Conservation (phyloP, 1,140 invertebrate species). For the Conus betulinus region DNA sequence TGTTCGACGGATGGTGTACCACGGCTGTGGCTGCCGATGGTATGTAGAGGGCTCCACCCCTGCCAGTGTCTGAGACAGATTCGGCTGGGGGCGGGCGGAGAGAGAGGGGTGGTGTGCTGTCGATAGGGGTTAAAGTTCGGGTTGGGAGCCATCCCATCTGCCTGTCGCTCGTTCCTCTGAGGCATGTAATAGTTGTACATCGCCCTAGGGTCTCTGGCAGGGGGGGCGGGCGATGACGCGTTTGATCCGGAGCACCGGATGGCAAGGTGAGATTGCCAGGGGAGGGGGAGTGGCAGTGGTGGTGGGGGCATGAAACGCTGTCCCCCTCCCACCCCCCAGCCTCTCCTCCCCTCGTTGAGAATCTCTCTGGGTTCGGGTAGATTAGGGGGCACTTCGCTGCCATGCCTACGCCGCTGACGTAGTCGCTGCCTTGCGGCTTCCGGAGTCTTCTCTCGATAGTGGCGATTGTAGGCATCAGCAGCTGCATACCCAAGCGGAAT, state of each 20-base stretch:
- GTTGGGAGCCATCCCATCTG: neutral
- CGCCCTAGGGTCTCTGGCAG: slow-evolving; percentile 19
- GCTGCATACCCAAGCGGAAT: slow-evolving; percentile 69
- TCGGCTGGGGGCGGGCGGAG: slow-evolving; percentile 7
- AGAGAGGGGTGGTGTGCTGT: slow-evolving; percentile 24
- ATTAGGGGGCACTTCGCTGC: neutral
- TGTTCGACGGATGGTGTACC: slow-evolving; percentile 41
- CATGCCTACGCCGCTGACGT: slow-evolving; percentile 17
- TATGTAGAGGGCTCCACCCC: neutral
- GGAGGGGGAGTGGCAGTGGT: neutral
- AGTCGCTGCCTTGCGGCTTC: slow-evolving; percentile 30
- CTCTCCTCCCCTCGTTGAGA: slow-evolving; percentile 46
- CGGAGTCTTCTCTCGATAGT: slow-evolving; percentile 21
- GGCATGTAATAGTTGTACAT: slow-evolving; percentile 50
- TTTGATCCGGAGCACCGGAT: neutral
- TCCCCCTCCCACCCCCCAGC: slow-evolving; percentile 39
- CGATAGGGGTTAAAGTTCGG: slow-evolving; percentile 21
- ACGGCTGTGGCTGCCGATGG: slow-evolving; percentile 39
- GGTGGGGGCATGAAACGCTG: neutral
- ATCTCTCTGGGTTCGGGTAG: slow-evolving; percentile 28
- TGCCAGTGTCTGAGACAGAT: neutral
- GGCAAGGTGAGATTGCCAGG: neutral
- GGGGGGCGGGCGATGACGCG: neutral
- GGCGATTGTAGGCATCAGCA: slow-evolving; percentile 59
- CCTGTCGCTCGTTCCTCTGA: slow-evolving; percentile 26